These are phyloP conservation scores for Orthonyx spaldingii DNA, from an alignment of 2,113 vertebrate genomes.

Conservation along the genomic window DNA sequence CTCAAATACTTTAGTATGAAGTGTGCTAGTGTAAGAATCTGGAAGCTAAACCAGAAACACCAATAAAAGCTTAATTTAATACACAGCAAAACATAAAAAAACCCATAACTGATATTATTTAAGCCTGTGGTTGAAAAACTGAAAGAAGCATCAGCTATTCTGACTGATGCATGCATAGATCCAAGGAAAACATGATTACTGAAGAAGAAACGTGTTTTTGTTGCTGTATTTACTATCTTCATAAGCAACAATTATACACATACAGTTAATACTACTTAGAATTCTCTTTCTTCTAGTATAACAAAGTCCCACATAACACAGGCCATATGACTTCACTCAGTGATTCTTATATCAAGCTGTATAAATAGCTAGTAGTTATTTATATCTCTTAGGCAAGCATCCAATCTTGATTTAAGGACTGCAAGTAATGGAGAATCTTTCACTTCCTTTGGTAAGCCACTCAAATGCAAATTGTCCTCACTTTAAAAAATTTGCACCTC, in stretches of 20 bases:
- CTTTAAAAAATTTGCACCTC: constrained; percentile 36
- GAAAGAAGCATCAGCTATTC: background rate
- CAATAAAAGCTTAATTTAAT: background rate
- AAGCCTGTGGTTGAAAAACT: background rate
- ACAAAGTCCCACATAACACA: background rate
- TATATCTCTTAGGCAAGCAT: constrained; percentile 31
- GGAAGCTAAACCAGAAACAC: background rate
- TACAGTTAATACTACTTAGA: background rate
- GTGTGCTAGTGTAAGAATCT: background rate
- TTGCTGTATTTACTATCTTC: background rate
- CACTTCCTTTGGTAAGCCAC: background rate
- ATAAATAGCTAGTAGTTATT: constrained; percentile 52
- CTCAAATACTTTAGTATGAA: background rate
- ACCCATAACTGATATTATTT: background rate
- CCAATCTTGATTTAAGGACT: constrained; percentile 50
- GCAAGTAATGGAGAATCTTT: constrained; percentile 17
- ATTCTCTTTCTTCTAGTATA: background rate
- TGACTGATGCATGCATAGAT: background rate
- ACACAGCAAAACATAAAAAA: background rate
- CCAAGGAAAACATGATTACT: background rate
- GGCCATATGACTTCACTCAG: constrained; percentile 12
- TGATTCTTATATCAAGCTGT: constrained; percentile 34
- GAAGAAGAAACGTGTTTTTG: background rate
- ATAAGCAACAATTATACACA: background rate
- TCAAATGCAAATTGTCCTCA: constrained; percentile 13